Evolutionary conservation across 2,797 vertebrate species (phyloP).

Genomic region (Nannoperca obscura): DNA sequence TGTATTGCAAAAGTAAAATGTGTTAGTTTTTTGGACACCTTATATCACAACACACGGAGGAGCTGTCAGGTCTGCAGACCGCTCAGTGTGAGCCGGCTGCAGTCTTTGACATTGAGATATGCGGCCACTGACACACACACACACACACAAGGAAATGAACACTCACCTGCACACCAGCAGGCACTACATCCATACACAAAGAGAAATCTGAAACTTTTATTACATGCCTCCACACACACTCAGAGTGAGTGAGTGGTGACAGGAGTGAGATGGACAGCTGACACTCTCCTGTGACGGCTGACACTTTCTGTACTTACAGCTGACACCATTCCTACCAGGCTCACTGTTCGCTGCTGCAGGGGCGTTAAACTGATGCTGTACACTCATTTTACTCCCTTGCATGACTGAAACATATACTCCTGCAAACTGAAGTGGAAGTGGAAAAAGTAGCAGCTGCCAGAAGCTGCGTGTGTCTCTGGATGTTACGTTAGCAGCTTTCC

Average conservation of each 20-base stretch:
- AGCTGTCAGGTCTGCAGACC: slow-evolving; percentile 26
- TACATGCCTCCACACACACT: slow-evolving; percentile 15
- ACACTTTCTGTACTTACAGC: not conserved
- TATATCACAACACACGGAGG: not conserved
- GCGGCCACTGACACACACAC: slow-evolving; percentile 31
- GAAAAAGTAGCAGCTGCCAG: not conserved
- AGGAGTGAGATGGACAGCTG: slow-evolving; percentile 5
- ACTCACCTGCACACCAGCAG: slow-evolving; percentile 9
- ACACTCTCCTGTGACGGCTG: slow-evolving; percentile 3
- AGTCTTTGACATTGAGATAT: slow-evolving; percentile 53
- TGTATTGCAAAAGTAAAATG: not conserved
- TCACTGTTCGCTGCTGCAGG: not conserved
- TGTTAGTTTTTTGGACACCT: too few relatives aligned
- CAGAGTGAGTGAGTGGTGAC: not conserved
- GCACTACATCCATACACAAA: not conserved
- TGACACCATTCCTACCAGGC: not conserved
- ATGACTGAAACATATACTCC: not conserved
- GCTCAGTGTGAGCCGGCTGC: slow-evolving; percentile 26
- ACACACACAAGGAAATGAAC: slow-evolving; percentile 10
- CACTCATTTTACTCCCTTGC: too few relatives aligned
- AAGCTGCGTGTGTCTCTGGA: too few relatives aligned
- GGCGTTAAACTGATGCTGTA: not conserved
- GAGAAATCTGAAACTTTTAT: slow-evolving; percentile 9
- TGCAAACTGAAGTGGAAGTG: not conserved
- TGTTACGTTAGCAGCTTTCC: too few relatives aligned